Conservation (phyloP, 2,888 invertebrate species). For the Chalcis sispes region DNA sequence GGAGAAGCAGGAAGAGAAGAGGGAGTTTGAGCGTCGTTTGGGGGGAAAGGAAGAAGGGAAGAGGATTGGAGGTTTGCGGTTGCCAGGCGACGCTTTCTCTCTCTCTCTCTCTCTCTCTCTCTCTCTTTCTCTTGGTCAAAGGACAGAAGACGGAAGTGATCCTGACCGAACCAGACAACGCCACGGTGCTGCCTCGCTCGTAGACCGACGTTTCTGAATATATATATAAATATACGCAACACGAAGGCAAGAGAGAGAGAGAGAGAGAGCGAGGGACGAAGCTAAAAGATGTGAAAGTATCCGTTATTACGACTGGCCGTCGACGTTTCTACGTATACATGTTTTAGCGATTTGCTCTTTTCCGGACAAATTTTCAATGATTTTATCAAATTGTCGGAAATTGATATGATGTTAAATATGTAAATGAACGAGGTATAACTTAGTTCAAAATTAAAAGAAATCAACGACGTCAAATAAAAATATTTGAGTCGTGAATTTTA, state of each 20-base stretch:
- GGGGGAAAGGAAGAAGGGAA: not conserved
- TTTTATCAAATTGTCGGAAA: too few species aligned
- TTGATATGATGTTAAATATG: too few species aligned
- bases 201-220: constrained; percentile 15
- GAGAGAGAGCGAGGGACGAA: not conserved
- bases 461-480: too few species aligned
- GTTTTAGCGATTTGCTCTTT: constrained; percentile 14
- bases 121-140: constrained; percentile 54
- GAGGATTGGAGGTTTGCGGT: constrained; percentile 59
- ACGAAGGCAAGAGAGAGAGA: not conserved
- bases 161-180: constrained; percentile 64
- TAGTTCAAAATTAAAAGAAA: too few species aligned
- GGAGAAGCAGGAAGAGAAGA: not conserved
- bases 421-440: too few species aligned
- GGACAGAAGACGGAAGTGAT: constrained; percentile 67
- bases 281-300: not conserved
- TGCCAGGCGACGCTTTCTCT: constrained; percentile 63
- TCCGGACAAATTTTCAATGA: too few species aligned
- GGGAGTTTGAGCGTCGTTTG: constrained; percentile 46
- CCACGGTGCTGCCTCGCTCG: not conserved
- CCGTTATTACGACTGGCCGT: constrained; percentile 12
- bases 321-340: constrained; percentile 8
- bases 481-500: too few species aligned
- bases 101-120: too few species aligned
- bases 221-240: not conserved